A percentile compares a stretch with the other conserved stretches of the same genome.
phyloP scores from a whole-genome alignment of 2,113 vertebrate genomes.

The Gallinago undulata region DNA sequence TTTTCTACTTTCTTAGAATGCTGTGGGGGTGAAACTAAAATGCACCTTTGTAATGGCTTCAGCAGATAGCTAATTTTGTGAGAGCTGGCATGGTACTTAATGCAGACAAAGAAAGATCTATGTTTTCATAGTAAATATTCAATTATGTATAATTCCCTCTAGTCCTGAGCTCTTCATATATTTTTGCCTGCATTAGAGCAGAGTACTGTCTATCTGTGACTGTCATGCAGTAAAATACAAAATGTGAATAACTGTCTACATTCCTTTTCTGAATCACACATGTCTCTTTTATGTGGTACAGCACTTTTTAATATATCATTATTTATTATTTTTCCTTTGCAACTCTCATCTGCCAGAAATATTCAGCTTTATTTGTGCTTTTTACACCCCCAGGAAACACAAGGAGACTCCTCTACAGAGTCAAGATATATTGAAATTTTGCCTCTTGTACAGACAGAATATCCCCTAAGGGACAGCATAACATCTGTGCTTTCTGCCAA shows the following conservation, averaged over 20 bases:
- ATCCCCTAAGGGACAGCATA: constrained; percentile 5
- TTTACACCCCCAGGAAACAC: not conserved
- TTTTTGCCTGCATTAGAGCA: not conserved
- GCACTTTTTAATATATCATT: not conserved
- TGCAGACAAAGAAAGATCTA: not conserved
- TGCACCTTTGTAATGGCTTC: not conserved
- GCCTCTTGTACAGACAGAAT: not conserved
- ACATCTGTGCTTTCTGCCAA: constrained; percentile 24
- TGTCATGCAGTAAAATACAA: not conserved
- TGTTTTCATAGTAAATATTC: not conserved
- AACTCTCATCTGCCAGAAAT: constrained; percentile 14
- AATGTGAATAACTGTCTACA: not conserved
- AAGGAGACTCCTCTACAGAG: not conserved
- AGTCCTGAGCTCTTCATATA: not conserved
- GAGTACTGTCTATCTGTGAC: not conserved
- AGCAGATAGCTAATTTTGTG: not conserved
- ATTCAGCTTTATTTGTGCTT: constrained; percentile 14
- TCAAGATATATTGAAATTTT: constrained; percentile 26
- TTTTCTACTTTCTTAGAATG: not conserved
- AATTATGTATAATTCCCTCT: not conserved
- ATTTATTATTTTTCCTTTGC: constrained; percentile 19
- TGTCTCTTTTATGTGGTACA: not conserved
- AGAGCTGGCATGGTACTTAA: not conserved
- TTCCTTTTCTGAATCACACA: not conserved
- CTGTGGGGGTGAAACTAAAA: not conserved